phyloP scores from a whole-genome alignment of 2,888 invertebrate species.

The Biston stratarius region DNA sequence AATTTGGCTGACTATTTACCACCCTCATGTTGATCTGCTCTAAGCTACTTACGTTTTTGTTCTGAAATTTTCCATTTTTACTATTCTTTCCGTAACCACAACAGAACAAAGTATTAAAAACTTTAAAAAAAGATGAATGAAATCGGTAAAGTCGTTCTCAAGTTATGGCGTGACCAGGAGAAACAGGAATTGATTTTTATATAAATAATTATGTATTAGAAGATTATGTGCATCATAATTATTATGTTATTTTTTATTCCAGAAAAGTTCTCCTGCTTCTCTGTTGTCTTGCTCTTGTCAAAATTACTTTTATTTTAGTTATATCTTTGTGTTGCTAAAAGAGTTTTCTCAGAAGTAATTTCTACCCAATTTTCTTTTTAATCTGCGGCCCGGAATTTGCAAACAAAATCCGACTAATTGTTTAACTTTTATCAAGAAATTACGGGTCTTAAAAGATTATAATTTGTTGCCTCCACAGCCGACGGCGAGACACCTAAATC shows the following conservation, averaged over 20 bases:
- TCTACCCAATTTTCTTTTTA: slow-evolving; percentile 29
- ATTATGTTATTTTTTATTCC: too few relatives aligned
- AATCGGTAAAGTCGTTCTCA: too few relatives aligned
- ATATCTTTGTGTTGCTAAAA: slow-evolving; percentile 20
- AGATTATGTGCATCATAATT: not conserved
- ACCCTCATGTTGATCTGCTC: too few relatives aligned
- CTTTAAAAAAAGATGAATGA: too few relatives aligned
- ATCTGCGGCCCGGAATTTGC: slow-evolving; percentile 30
- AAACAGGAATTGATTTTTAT: too few relatives aligned
- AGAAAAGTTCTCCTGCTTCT: not conserved
- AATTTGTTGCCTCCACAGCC: slow-evolving; percentile 64
- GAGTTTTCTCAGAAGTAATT: slow-evolving; percentile 20
- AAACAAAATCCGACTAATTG: slow-evolving; percentile 45
- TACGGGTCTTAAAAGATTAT: slow-evolving; percentile 66
- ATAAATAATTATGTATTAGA: too few relatives aligned
- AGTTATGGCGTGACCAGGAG: too few relatives aligned
- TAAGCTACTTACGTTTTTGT: too few relatives aligned
- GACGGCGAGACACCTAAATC: slow-evolving; percentile 59
- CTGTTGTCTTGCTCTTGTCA: not conserved
- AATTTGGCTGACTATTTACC: too few relatives aligned
- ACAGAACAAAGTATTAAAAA: too few relatives aligned
- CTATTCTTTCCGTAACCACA: too few relatives aligned
- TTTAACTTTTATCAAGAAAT: slow-evolving; percentile 49
- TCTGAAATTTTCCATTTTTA: too few relatives aligned
- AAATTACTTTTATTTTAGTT: slow-evolving; percentile 2